phyloP scores from a whole-genome alignment of 1,140 invertebrate genomes.

The Aleiodes sp. region DNA sequence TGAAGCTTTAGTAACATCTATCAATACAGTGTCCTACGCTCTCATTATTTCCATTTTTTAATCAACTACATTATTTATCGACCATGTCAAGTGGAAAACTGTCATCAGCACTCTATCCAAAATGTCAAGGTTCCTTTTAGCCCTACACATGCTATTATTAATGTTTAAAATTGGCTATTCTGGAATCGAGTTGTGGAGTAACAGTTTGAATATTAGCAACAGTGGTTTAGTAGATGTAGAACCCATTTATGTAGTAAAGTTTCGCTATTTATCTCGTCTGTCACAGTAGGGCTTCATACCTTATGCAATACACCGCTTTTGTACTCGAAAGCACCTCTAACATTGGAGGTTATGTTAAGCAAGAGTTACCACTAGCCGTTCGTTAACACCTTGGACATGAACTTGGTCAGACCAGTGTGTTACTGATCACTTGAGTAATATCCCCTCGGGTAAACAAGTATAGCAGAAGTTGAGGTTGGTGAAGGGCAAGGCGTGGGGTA shows the following conservation, averaged over 20 bases:
- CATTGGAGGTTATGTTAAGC: slow-evolving; percentile 13
- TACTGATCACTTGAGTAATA: slow-evolving; percentile 47
- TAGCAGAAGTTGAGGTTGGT: neutral
- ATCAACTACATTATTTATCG: too few relatives aligned
- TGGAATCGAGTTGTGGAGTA: slow-evolving; percentile 35
- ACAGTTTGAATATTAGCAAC: slow-evolving; percentile 24
- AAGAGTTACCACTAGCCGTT: slow-evolving; percentile 35
- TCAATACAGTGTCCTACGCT: too few relatives aligned
- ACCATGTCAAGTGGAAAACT: too few relatives aligned
- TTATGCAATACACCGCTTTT: slow-evolving; percentile 21
- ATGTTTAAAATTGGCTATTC: slow-evolving; percentile 30
- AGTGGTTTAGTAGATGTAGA: slow-evolving; percentile 22
- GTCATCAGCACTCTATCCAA: too few relatives aligned
- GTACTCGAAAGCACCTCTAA: slow-evolving; percentile 17
- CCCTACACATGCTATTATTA: too few relatives aligned
- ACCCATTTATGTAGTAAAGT: slow-evolving; percentile 38
- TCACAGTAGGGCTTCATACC: slow-evolving; percentile 41
- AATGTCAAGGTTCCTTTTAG: too few relatives aligned
- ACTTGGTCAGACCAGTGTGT: slow-evolving; percentile 40
- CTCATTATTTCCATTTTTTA: too few relatives aligned
- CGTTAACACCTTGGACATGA: slow-evolving; percentile 41
- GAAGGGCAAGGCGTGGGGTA: too few relatives aligned
- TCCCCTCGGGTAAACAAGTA: slow-evolving; percentile 17
- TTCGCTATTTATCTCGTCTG: slow-evolving; percentile 46
- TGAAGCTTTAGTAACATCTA: neutral